Conservation (phyloP, 2,797 vertebrate genomes). For the Cygnus olor region DNA sequence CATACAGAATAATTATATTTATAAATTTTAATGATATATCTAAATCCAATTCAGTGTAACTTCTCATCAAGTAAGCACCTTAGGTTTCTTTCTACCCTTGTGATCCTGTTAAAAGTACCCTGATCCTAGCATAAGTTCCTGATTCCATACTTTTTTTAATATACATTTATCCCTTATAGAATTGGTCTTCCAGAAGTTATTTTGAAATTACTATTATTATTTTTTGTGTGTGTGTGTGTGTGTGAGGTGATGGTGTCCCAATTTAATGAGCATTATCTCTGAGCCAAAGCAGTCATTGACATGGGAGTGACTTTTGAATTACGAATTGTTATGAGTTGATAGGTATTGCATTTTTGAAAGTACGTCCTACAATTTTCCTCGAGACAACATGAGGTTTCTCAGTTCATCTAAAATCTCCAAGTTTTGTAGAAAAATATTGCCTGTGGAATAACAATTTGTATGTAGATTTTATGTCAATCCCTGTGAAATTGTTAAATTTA, state of each 20-base stretch:
- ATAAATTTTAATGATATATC: background rate
- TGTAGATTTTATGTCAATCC: background rate
- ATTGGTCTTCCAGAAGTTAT: background rate
- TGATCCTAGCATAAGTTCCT: background rate
- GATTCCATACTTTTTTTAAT: background rate
- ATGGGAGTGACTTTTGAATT: background rate
- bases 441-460: background rate
- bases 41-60: background rate
- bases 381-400: background rate
- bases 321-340: background rate
- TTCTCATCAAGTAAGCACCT: background rate
- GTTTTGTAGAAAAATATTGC: background rate
- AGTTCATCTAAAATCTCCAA: background rate
- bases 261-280: background rate
- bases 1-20: background rate
- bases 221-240: too few relatives aligned
- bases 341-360: background rate
- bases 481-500: slow-evolving; percentile 21
- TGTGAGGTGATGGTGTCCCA: background rate
- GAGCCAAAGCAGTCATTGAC: background rate
- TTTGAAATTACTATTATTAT: background rate
- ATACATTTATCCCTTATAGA: background rate
- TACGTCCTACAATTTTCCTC: background rate
- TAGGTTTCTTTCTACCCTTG: background rate
- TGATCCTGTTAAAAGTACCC: background rate